Conservation (phyloP, 2,888 invertebrate genomes). For the Deroplatys truncata region DNA sequence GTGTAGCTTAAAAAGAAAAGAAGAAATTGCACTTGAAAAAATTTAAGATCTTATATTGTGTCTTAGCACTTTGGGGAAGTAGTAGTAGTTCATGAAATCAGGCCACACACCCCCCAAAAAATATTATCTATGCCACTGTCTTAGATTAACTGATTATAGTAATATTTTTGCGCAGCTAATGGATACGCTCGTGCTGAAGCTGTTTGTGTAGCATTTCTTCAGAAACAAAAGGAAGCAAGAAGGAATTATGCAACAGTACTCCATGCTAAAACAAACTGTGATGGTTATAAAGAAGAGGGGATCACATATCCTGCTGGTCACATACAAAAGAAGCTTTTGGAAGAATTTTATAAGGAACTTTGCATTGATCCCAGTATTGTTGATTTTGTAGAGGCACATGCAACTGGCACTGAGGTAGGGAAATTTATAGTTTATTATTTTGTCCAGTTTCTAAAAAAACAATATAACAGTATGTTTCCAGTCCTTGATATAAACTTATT, state of each 20-base stretch:
- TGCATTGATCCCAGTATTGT: constrained; percentile 53
- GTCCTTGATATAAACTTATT: neutral
- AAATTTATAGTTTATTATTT: constrained; percentile 32
- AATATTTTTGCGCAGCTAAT: constrained; percentile 48
- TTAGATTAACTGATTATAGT: neutral
- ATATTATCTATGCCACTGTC: too few relatives aligned
- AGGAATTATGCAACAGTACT: constrained; percentile 42
- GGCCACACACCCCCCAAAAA: too few relatives aligned
- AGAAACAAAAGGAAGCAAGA: constrained; percentile 46
- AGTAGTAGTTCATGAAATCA: too few relatives aligned
- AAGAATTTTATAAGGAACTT: constrained; percentile 57
- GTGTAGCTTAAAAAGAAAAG: too few relatives aligned
- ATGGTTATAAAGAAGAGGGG: constrained; percentile 61
- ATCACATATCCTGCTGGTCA: constrained; percentile 64
- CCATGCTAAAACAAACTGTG: constrained; percentile 56
- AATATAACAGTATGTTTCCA: neutral
- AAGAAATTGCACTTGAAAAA: too few relatives aligned
- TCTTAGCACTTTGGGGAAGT: too few relatives aligned
- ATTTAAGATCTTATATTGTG: too few relatives aligned
- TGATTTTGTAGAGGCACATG: constrained; percentile 64
- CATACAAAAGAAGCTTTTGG: constrained; percentile 43
- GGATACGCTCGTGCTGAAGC: constrained; percentile 85
- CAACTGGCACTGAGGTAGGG: constrained; percentile 59
- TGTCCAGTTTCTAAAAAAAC: too few relatives aligned
- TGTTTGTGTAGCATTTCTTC: constrained; percentile 64